phyloP scores from a whole-genome alignment of 2,888 invertebrate species.

The Callyntrura guangdongensis region DNA sequence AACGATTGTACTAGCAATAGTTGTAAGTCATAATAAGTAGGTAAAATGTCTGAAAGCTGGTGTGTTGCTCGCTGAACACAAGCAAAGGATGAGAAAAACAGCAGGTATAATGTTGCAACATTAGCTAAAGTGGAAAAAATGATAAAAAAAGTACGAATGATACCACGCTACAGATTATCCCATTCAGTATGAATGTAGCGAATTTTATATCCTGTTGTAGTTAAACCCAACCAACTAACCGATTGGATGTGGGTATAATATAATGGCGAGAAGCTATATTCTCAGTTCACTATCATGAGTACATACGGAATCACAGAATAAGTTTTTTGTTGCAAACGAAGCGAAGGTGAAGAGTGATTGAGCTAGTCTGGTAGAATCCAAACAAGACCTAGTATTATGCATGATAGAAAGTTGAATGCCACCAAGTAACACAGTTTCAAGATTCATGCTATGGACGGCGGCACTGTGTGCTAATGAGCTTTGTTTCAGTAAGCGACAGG shows the following conservation, averaged over 20 bases:
- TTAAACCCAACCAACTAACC: slow-evolving; percentile 6
- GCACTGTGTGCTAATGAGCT: slow-evolving; percentile 56
- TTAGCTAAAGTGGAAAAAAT: slow-evolving; percentile 56
- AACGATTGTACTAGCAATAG: neutral
- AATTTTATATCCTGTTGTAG: slow-evolving; percentile 69
- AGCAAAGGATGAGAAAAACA: slow-evolving; percentile 21
- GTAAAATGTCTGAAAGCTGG: neutral
- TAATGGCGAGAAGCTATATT: neutral
- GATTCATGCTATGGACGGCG: slow-evolving; percentile 65
- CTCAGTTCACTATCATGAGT: slow-evolving; percentile 1
- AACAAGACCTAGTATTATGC: slow-evolving; percentile 75
- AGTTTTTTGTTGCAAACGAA: slow-evolving; percentile 15
- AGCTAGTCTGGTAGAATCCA: slow-evolving; percentile 67
- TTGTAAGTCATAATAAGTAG: too few species aligned
- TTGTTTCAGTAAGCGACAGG: slow-evolving; percentile 56
- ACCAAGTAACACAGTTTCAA: slow-evolving; percentile 84
- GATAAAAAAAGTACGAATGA: slow-evolving; percentile 62
- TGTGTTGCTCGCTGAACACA: neutral
- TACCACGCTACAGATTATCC: slow-evolving; percentile 8
- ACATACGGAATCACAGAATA: neutral
- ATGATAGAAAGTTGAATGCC: slow-evolving; percentile 83
- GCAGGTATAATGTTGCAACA: slow-evolving; percentile 50
- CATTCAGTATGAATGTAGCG: slow-evolving; percentile 33
- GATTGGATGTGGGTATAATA: slow-evolving; percentile 7
- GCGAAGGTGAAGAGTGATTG: slow-evolving; percentile 39